Evolutionary conservation across 2,888 invertebrate genomes (phyloP), one percentile per base, ranked within the genome.

Genomic region (Brachyptera risi): DNA sequence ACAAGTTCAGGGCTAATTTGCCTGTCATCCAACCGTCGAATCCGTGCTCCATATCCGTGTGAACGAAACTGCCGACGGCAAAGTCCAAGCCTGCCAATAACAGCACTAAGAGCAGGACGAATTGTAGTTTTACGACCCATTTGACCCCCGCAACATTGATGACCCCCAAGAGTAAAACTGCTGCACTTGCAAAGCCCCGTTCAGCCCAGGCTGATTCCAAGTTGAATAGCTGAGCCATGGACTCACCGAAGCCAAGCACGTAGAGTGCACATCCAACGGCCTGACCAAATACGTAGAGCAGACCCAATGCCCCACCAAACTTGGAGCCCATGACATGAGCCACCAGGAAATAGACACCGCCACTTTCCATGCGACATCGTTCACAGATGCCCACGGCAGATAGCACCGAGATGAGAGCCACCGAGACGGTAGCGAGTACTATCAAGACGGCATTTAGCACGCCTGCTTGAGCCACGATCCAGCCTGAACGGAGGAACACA

Each of bases 361-460:
- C 97, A 77, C 94, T 93, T 78, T 96, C 94, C 71, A 96, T 89
- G 64, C 92, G 83, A 78, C 95, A 95, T 73, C 96, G 79, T 75
- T 96, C 96, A 79, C 96, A 96, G 69, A 97, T 96, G 49, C 96
- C 97, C 63, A 97, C 93, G 21, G 96, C 96, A 68, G 96, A 95
- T 58, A 97, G 79, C 19, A 96, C 95, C 60, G 95, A 92, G 69
- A 96, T 88, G 69, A 96, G 76, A 27, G 94, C 95, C 66, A 96
- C 88, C 68, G 90, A 84, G 54, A 96, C 95, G 80, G 92, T 90
- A 71, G 87, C 87, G 70, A 92, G 78, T 65, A 92, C 87, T 69
- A 92, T 90, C 66, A 90, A 75, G 64, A 90, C 82, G 61, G 89
- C 91, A 80, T 88, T 84, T 56, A 90, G 78, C 68, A 91, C 82